Conservation (phyloP, 2,888 invertebrate genomes). For the Apodemia duryi region DNA sequence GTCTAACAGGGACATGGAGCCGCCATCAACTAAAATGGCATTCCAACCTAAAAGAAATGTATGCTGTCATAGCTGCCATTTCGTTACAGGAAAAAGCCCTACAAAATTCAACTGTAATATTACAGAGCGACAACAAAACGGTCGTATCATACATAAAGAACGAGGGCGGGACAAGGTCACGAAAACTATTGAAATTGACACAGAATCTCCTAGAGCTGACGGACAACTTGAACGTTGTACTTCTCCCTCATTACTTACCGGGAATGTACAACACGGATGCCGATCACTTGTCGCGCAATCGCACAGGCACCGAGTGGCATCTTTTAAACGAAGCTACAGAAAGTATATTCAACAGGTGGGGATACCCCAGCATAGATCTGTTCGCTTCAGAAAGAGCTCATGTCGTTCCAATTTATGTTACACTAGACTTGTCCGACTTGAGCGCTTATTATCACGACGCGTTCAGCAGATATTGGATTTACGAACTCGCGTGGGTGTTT, state of each 20-base stretch:
- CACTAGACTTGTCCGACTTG: no score
- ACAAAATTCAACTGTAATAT: constrained; percentile 21
- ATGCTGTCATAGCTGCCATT: constrained; percentile 27
- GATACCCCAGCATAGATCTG: constrained; percentile 30
- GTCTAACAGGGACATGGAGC: constrained; percentile 20
- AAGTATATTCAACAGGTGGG: constrained; percentile 29
- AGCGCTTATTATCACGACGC: no score
- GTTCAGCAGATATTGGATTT: background rate
- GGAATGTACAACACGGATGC: constrained; percentile 32
- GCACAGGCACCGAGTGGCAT: constrained; percentile 30
- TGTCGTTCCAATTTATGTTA: no score
- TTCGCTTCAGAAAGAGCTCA: no score
- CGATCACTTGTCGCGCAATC: constrained; percentile 21
- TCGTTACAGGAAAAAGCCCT: constrained; percentile 4
- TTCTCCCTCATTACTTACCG: constrained; percentile 31
- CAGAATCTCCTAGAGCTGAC: constrained; percentile 18
- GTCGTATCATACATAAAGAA: constrained; percentile 34
- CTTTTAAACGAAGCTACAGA: constrained; percentile 23
- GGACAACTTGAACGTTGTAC: constrained; percentile 24
- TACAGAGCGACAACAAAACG: constrained; percentile 35
- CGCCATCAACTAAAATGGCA: constrained; percentile 25
- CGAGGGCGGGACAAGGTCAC: constrained; percentile 34
- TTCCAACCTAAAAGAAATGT: constrained; percentile 22
- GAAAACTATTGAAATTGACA: constrained; percentile 26
- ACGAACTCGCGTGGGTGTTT: constrained; percentile 22